Base-by-base conservation (phyloP, 1,140 invertebrate genomes). In the Heliconius himera region DNA sequence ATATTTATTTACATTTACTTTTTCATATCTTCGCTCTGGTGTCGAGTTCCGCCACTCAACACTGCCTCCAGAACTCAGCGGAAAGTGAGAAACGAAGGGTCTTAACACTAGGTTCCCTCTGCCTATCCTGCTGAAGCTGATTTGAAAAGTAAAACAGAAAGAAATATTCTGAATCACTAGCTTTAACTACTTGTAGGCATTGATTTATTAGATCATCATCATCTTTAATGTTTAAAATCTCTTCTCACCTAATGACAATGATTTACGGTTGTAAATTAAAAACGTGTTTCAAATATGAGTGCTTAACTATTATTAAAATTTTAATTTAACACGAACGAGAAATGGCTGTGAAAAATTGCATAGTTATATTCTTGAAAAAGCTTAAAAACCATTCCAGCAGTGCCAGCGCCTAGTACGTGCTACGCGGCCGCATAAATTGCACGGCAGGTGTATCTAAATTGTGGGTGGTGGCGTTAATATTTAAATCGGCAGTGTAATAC, bases 391-490 rank as follows among this genome's bases (percentile, higher is more conserved):
- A 20, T 70, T 38, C 33, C 36, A 72, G 60, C 60, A 66, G 60
- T 74, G 71, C 72, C 70, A 66, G 38, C 70, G 51, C 22, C 71
- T 72, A 33, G 73, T 77, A 77, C 77, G 76, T 60, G 75, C 82
- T 81, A 85, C 80, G 82, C 84, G 80, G 77, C 85, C 76, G 86
- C 88, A 89, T 88, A 89, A 84, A 87, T 87, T 83, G 85, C 83
- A 87, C 87, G 89, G 86, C 91, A 91, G 91, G 90, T 93, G 90
- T 87, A 85, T 84, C 85, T 87, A 91, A 93, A 93, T 89, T 90
- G 87, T 87, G 86, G 82, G 84, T 81, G 88, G 84, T 84, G 77
- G 83, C 82, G 91, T 93, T 86, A 93, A 93, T 94, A 92, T 94
- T 93, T 93, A 93, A 94, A 91, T 89, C 86, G 87, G 87, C 82